phyloP scores from a whole-genome alignment of 1,140 invertebrate genomes.

The Pantala flavescens region DNA sequence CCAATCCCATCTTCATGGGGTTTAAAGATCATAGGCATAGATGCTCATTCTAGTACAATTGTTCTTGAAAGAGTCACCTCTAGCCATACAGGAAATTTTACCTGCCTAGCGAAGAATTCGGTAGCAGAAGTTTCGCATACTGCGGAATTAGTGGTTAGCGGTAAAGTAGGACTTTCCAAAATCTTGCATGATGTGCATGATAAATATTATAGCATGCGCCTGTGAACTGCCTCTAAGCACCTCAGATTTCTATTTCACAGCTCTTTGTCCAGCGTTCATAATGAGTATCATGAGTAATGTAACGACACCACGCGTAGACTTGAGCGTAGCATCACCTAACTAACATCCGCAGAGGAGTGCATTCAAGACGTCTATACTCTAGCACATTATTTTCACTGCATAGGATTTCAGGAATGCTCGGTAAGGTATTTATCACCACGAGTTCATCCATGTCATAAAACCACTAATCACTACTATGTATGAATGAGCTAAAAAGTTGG shows the following conservation, averaged over 20 bases:
- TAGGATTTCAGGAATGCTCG: neutral
- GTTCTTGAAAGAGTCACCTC: slow-evolving; percentile 34
- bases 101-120: slow-evolving; percentile 32
- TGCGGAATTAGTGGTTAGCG: slow-evolving; percentile 34
- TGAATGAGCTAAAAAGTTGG: neutral
- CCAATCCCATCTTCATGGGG: slow-evolving; percentile 23
- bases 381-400: neutral
- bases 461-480: neutral
- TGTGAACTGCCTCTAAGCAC: neutral
- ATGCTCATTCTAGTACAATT: slow-evolving; percentile 36
- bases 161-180: slow-evolving; percentile 27
- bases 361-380: neutral
- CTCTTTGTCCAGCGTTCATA: neutral
- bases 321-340: neutral
- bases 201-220: slow-evolving; percentile 1
- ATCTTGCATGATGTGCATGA: slow-evolving; percentile 9
- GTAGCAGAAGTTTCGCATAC: slow-evolving; percentile 26
- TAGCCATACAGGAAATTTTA: slow-evolving; percentile 33
- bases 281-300: neutral
- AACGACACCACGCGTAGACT: neutral
- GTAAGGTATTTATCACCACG: neutral
- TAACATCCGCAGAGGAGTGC: neutral
- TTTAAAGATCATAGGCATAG: slow-evolving; percentile 24
- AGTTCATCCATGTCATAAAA: neutral
- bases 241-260: neutral